These are phyloP conservation scores for Ptychoptera albimana DNA, from an alignment of 2,888 invertebrate species.

Conservation along the genomic window DNA sequence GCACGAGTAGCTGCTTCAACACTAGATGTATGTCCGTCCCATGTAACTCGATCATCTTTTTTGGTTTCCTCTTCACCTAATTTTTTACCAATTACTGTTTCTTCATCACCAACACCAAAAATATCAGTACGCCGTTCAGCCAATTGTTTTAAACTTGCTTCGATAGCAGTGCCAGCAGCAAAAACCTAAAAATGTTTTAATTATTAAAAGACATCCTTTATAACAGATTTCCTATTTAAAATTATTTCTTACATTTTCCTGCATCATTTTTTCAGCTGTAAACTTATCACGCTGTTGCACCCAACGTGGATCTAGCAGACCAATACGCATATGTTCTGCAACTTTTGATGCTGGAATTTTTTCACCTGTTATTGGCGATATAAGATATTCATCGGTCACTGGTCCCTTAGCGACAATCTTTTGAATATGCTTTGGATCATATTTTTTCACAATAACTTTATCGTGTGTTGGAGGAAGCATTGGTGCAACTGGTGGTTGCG, in stretches of 20 bases:
- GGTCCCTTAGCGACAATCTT: constrained; percentile 42
- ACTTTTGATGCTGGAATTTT: constrained; percentile 94
- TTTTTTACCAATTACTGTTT: constrained; percentile 98
- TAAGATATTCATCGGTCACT: constrained; percentile 74
- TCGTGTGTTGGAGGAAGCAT: constrained; percentile 78
- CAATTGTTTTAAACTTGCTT: constrained; percentile 84
- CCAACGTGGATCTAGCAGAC: constrained; percentile 92
- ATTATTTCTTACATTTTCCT: constrained; percentile 42
- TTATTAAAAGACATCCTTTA: constrained; percentile 19
- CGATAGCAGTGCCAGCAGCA: constrained; percentile 66
- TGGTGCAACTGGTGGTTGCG: constrained; percentile 34
- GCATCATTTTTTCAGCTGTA: constrained; percentile 82
- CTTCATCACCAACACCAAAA: constrained; percentile 97
- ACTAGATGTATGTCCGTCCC: constrained; percentile 97
- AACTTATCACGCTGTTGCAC: constrained; percentile 92
- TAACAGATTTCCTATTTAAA: constrained; percentile 26
- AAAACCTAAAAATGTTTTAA: constrained; percentile 14
- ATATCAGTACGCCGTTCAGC: constrained; percentile 99
- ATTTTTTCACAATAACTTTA: constrained; percentile 90
- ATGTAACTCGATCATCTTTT: constrained; percentile 83
- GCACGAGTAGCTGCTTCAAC: constrained; percentile 91
- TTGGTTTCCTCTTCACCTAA: constrained; percentile 77
- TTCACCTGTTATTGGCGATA: constrained; percentile 97
- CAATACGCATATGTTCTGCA: constrained; percentile 95
- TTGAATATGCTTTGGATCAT: constrained; percentile 78